These are phyloP conservation scores for Alloscopus bannaensis DNA, from an alignment of 2,888 invertebrate species.

Conservation along the genomic window DNA sequence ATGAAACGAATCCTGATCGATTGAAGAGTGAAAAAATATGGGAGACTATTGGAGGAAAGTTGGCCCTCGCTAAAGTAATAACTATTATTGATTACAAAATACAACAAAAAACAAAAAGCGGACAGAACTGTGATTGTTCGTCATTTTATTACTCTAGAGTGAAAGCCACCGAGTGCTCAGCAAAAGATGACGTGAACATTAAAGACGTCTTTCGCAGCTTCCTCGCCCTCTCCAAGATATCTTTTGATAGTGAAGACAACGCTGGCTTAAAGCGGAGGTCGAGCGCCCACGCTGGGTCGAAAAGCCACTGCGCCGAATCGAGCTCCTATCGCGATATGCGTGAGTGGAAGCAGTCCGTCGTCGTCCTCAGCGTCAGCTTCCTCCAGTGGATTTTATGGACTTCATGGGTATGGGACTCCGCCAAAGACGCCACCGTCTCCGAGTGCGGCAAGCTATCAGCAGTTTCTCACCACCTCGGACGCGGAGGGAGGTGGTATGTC, in stretches of 20 bases:
- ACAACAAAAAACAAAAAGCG: no score
- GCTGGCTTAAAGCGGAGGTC: constrained; percentile 81
- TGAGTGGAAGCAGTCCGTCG: no score
- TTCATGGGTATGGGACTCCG: no score
- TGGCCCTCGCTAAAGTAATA: no score
- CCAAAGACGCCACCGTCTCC: constrained; percentile 19
- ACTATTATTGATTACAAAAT: no score
- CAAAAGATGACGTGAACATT: constrained; percentile 86
- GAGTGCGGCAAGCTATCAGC: constrained; percentile 45
- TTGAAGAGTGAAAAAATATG: no score
- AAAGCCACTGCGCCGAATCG: constrained; percentile 44
- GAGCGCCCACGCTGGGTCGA: constrained; percentile 81
- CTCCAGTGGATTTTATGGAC: no score
- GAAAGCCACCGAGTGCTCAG: constrained; percentile 86
- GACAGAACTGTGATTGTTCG: no score
- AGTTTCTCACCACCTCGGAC: constrained; percentile 33
- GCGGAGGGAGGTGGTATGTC: constrained; percentile 53
- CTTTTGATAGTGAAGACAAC: constrained; percentile 44
- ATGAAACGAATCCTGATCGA: no score
- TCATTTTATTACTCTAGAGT: no score
- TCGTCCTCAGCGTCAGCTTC: constrained; percentile 32
- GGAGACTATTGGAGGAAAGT: no score
- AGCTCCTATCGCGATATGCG: no score
- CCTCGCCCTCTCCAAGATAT: constrained; percentile 79
- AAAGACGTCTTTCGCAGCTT: constrained; percentile 88